A percentile compares a stretch with the other conserved stretches of the same genome.
phyloP scores from a whole-genome alignment of 1,140 invertebrate species.

The Drosophila tsacasi region DNA sequence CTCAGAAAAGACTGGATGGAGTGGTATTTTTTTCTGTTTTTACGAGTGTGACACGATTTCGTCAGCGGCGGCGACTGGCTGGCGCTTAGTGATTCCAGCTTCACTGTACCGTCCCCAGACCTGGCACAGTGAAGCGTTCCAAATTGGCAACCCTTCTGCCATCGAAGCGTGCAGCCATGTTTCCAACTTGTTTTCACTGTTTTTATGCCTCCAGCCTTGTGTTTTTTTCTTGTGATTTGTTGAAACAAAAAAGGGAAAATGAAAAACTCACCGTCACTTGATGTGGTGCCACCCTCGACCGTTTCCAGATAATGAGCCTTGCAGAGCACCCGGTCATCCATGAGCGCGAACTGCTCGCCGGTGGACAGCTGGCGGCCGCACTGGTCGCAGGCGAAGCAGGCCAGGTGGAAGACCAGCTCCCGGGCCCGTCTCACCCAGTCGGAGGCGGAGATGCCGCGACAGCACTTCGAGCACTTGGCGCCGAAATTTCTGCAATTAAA shows the following conservation, averaged over 20 bases:
- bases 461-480: constrained; percentile 98
- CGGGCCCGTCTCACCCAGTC: constrained; percentile 98
- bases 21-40: constrained; percentile 27
- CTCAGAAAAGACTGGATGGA: constrained; percentile 39
- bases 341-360: constrained; percentile 98
- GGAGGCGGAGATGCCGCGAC: constrained; percentile 94
- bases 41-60: constrained; percentile 81
- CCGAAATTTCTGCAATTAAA: constrained; percentile 94
- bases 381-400: constrained; percentile 99
- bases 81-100: constrained; percentile 53
- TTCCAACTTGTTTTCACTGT: constrained; percentile 49
- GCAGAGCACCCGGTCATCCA: constrained; percentile 96
- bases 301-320: constrained; percentile 98
- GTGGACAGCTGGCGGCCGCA: constrained; percentile 98
- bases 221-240: not conserved
- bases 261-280: constrained; percentile 90
- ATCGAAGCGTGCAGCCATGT: constrained; percentile 66
- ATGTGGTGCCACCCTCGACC: constrained; percentile 95
- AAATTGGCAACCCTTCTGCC: constrained; percentile 73
- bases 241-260: not conserved
- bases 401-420: constrained; percentile 98
- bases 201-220: constrained; percentile 17
- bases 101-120: constrained; percentile 27
- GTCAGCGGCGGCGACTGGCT: constrained; percentile 70
- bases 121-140: constrained; percentile 59